A percentile compares a stretch with the other conserved stretches of the same genome.
Evolutionary conservation across 2,797 vertebrate species (phyloP).

Genomic region (Hydrophis major): DNA sequence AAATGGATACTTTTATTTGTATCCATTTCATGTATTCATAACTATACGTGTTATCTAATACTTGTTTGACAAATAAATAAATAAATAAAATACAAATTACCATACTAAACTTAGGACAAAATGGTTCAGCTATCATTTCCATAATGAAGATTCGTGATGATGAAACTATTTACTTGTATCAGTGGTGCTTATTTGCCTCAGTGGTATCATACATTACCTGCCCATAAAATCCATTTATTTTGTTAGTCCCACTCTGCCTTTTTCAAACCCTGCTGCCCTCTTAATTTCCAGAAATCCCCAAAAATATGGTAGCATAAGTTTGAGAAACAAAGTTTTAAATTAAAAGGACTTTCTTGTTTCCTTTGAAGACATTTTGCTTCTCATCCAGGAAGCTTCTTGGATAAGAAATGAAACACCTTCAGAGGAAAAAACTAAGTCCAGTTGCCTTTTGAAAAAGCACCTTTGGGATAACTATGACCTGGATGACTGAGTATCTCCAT

Average conservation of each 20-base stretch:
- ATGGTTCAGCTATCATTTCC: neutral
- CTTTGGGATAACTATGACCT: too few relatives aligned
- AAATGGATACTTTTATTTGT: too few relatives aligned
- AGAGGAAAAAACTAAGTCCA: too few relatives aligned
- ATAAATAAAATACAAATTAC: neutral
- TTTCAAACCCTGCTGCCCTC: neutral
- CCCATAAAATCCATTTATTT: conserved; percentile 9
- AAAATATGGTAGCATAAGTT: neutral
- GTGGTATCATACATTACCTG: conserved; percentile 14
- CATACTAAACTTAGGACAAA: conserved; percentile 8
- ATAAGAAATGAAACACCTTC: too few relatives aligned
- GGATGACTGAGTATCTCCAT: too few relatives aligned
- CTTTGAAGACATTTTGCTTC: too few relatives aligned
- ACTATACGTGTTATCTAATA: too few relatives aligned
- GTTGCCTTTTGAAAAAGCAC: too few relatives aligned
- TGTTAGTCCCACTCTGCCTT: neutral
- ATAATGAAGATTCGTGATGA: conserved; percentile 29
- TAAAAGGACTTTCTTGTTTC: neutral
- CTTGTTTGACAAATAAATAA: too few relatives aligned
- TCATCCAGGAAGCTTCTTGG: too few relatives aligned
- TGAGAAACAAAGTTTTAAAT: neutral
- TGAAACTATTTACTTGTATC: neutral
- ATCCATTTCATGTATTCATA: too few relatives aligned
- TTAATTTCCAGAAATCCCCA: neutral
- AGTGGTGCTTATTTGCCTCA: neutral